Base-by-base conservation (phyloP, 2,888 invertebrate species). In the Oscheius onirici region DNA sequence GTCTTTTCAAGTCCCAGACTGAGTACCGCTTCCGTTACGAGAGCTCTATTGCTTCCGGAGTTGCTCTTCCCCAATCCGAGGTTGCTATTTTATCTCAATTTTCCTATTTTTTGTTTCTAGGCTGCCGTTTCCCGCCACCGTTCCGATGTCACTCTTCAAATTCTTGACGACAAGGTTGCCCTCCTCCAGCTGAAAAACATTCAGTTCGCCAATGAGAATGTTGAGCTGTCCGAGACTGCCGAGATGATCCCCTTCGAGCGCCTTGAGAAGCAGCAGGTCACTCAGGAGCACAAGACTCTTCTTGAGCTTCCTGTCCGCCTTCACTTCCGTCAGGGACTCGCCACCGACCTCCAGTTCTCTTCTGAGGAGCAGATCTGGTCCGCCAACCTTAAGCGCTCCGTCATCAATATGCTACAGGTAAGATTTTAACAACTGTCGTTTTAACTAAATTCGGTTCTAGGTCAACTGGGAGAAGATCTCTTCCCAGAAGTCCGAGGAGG, bases 321-420 rank as follows among this genome's bases (percentile, higher is more conserved):
- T 40, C 70, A 70, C 51, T 60, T 72, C 71, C 69, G 57, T 28
- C 75, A 75, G 40, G 75, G 75, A 69, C 65, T 74, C 11, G 73
- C 82, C 71, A 76, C 75, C 46, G 77, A 80, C 40, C 58, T 80
- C 60, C 77, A 80, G 61, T 84, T 86, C 77, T 67, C 69, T 13
- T 55, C 75, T 55, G 66, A 76, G n/a, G 86, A 86, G 46, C 61
- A 63, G 8, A 71, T 78, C 44, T 86, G 85, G 85, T 80, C 83
- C 15, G 79, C 71, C 73, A 86, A 86, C 77, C 71, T 81, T 68
- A 86, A 86, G 78, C 77, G 84, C 52, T 77, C 83, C 49, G 76
- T 85, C 55, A 68, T 86, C 73, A 85, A 80, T 74, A 74, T 84
- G 77, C 65, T 84, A 69, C 81, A 83, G 66, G 75, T 82, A 34